A percentile compares a stretch with the other conserved stretches of the same genome.
Evolutionary conservation across 2,113 vertebrate genomes (phyloP).

Genomic region (Plecturocebus donacophilus): DNA sequence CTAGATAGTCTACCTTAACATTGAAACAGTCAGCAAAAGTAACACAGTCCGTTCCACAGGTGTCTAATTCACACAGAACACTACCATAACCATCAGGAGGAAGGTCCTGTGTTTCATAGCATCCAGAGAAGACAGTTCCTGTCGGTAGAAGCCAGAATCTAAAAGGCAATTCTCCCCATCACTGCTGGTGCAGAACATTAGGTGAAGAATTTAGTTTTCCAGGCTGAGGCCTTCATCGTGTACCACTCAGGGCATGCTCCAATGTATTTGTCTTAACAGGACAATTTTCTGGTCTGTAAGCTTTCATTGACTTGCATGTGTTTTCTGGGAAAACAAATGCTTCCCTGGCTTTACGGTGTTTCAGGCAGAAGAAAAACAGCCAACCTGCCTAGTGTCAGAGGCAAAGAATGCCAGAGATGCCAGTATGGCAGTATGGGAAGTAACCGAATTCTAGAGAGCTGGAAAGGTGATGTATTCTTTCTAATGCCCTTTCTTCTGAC

Average conservation of each 20-base stretch:
- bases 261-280: conserved; percentile 59
- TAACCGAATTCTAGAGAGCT: neutral
- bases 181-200: conserved; percentile 39
- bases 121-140: neutral
- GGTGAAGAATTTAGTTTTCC: conserved; percentile 53
- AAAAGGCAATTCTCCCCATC: conserved; percentile 59
- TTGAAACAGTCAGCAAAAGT: neutral
- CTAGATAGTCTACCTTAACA: neutral
- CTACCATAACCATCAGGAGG: neutral
- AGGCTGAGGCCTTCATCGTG: conserved; percentile 48
- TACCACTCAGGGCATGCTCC: conserved; percentile 32
- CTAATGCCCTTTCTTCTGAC: neutral
- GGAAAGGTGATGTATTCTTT: neutral
- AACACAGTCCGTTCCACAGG: neutral
- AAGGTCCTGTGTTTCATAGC: neutral
- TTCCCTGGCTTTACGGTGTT: neutral
- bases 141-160: neutral
- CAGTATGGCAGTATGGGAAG: neutral
- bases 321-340: conserved; percentile 59
- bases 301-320: conserved; percentile 66
- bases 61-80: neutral
- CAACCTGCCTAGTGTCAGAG: neutral
- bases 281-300: conserved; percentile 73
- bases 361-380: neutral
- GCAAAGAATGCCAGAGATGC: neutral